phyloP scores from a whole-genome alignment of 2,113 vertebrate genomes.

The Machaerirhynchus nigripectus region DNA sequence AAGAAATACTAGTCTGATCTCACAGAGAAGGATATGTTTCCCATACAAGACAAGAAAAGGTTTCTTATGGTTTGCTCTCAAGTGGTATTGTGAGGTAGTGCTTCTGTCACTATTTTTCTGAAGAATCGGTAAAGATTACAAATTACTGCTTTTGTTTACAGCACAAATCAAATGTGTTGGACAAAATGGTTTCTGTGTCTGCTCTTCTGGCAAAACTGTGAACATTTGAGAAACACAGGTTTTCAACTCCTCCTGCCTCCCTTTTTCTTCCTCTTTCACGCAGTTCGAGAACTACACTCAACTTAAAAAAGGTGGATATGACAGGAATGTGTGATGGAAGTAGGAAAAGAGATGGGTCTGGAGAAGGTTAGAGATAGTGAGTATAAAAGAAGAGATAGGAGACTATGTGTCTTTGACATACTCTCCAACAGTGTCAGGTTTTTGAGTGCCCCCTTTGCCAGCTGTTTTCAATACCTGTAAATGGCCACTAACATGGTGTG shows the following conservation, averaged over 20 bases:
- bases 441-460: not conserved
- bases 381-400: not conserved
- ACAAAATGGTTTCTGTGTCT: not conserved
- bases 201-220: not conserved
- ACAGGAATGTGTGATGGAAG: not conserved
- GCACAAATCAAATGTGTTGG: not conserved
- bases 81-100: not conserved
- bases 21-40: not conserved
- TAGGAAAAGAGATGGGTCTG: not conserved
- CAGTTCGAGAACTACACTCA: not conserved
- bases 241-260: not conserved
- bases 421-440: not conserved
- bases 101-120: not conserved
- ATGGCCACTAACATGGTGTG: accelerated
- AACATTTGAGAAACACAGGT: not conserved
- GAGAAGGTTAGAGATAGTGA: not conserved
- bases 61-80: not conserved
- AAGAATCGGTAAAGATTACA: not conserved
- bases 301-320: not conserved
- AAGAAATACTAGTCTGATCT: not conserved
- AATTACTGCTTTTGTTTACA: not conserved
- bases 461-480: not conserved
- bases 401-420: accelerated
- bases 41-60: not conserved
- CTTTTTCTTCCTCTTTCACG: not conserved